phyloP scores from a whole-genome alignment of 2,888 invertebrate genomes.

The Ochropleura plecta region DNA sequence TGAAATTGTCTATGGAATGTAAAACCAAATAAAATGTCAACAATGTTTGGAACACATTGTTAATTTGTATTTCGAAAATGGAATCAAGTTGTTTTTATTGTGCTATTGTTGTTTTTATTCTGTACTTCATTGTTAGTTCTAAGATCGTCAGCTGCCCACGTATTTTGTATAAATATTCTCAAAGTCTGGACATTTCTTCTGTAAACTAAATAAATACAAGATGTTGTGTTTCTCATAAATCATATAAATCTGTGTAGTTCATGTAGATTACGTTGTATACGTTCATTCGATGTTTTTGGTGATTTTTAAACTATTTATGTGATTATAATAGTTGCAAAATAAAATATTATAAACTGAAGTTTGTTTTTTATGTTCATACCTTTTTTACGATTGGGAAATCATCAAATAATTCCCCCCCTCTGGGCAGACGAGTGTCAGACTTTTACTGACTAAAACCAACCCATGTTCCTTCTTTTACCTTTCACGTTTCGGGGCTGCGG shows the following conservation, averaged over 20 bases:
- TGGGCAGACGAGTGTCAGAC: background rate
- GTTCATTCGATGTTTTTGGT: slow-evolving; percentile 67
- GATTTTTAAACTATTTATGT: slow-evolving; percentile 65
- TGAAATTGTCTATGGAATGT: background rate
- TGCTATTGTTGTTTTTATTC: background rate
- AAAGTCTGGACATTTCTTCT: slow-evolving; percentile 59
- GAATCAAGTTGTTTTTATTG: background rate
- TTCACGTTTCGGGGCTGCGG: no score
- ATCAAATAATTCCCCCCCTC: no score
- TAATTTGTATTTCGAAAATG: background rate
- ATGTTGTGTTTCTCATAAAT: slow-evolving; percentile 56
- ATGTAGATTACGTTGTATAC: slow-evolving; percentile 62
- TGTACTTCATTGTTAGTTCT: background rate
- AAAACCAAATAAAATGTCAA: background rate
- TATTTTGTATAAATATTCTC: slow-evolving; percentile 53
- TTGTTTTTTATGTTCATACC: slow-evolving; percentile 10
- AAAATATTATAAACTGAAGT: slow-evolving; percentile 54
- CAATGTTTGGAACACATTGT: background rate
- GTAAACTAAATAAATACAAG: slow-evolving; percentile 42
- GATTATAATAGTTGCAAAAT: slow-evolving; percentile 65
- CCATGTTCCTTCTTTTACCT: background rate
- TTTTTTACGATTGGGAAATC: no score
- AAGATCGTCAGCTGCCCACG: slow-evolving; percentile 15
- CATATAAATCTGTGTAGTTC: slow-evolving; percentile 44
- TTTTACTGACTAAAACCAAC: no score